Conservation (phyloP, 2,797 vertebrate genomes). For the Onychomys arenicola region DNA sequence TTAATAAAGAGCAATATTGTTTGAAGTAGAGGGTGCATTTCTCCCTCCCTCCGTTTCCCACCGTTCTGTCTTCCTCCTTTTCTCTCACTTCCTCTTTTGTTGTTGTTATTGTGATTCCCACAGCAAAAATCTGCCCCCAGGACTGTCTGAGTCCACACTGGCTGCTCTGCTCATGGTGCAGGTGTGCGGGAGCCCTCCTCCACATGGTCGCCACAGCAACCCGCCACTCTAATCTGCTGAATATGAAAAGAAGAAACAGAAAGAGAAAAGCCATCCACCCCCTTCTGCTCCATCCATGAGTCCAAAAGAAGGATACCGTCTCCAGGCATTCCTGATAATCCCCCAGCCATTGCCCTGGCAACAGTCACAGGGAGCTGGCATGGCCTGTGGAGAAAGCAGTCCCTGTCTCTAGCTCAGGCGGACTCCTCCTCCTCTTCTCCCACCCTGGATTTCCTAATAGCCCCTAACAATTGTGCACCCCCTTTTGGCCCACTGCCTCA, state of each 20-base stretch:
- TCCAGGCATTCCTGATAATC: constrained; percentile 89
- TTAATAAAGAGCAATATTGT: constrained; percentile 38
- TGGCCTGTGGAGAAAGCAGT: constrained; percentile 82
- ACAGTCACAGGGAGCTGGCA: constrained; percentile 86
- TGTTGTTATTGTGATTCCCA: constrained; percentile 73
- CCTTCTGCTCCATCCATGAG: constrained; percentile 88
- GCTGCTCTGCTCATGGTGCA: constrained; percentile 84
- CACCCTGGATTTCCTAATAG: background rate
- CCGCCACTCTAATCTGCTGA: constrained; percentile 89
- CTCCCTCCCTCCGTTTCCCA: background rate
- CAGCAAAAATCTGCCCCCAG: constrained; percentile 73
- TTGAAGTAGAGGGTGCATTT: constrained; percentile 5
- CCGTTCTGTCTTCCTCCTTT: background rate
- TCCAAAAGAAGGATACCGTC: constrained; percentile 87
- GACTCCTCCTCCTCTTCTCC: constrained; percentile 64
- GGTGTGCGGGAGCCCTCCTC: constrained; percentile 88
- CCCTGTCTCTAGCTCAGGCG: constrained; percentile 84
- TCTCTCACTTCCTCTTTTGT: constrained; percentile 21
- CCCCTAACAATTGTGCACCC: constrained; percentile 10
- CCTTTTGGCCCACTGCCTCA: background rate
- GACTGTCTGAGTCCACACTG: constrained; percentile 78
- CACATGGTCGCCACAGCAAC: constrained; percentile 89
- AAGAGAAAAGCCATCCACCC: constrained; percentile 89
- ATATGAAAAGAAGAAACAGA: constrained; percentile 87
- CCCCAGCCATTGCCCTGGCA: constrained; percentile 89